Evolutionary conservation across 2,888 invertebrate species (phyloP), one percentile per base, ranked within the genome.

Genomic region (Oligia strigilis): DNA sequence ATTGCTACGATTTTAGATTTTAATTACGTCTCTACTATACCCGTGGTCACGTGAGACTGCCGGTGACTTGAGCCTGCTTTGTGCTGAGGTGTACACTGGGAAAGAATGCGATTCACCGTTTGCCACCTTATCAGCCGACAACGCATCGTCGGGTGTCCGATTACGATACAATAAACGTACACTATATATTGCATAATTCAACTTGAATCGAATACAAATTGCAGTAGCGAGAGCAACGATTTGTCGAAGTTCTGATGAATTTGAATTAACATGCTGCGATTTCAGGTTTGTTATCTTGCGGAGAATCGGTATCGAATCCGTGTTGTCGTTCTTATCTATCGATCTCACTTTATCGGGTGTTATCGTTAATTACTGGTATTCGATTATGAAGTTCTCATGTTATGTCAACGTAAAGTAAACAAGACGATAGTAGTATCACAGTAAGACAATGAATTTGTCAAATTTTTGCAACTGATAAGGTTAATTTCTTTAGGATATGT

Each of bases 21-120:
- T 89, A 86, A 90, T 90, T 88, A 83, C 83, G 81, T 73, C 75
- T 84, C 74, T 84, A 82, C 74, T 84, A 82, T 87, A 85, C 80
- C 74, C 74, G 84, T 83, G 73, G 82, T 90, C 88, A 91, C 90
- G 88, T 89, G 88, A 85, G 77, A 74, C 72, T 60, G 79, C 49
- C 80, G 71, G 82, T 84, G 86, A 79, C 76, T 77, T 65, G 79
- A 81, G 85, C 29, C 14, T 77, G 82, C 70, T 83, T 89, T 90
- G 75, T 85, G 84, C 87, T 88, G 86, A 87, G 81, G 62, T 83
- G 78, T 78, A 77, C 87, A 83, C 77, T 93, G 90, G 89, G 89
- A 92, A 94, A 92, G 92, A 94, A 94, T 93, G 93, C 88, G 88
- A 92, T 91, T 87, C 89, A 79, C 74, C 67, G 87, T 89, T 80